These are phyloP conservation scores for Melinaea marsaeus DNA, from an alignment of 2,888 invertebrate genomes.

Conservation along the genomic window DNA sequence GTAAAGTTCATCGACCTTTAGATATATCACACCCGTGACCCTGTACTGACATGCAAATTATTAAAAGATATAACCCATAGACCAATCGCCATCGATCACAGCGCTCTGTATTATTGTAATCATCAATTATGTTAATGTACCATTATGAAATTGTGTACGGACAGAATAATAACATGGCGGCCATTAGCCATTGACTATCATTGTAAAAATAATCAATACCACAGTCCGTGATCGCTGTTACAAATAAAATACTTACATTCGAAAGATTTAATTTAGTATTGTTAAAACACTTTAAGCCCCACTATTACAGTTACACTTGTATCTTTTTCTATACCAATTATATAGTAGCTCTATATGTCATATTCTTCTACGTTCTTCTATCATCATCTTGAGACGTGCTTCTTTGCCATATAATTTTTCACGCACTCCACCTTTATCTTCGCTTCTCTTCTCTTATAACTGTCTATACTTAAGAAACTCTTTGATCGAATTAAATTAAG, in stretches of 20 bases:
- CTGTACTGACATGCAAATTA: constrained; percentile 7
- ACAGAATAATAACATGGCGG: constrained; percentile 36
- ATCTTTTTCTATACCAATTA: too few species aligned
- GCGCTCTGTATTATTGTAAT: constrained; percentile 35
- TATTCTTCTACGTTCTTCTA: too few species aligned
- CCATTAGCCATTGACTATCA: background rate
- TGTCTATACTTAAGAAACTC: too few species aligned
- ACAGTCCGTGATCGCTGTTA: background rate
- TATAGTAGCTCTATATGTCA: too few species aligned
- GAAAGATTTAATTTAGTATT: too few species aligned
- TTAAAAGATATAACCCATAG: constrained; percentile 10
- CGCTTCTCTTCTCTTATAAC: too few species aligned
- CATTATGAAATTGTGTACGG: constrained; percentile 37
- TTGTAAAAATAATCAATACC: constrained; percentile 2
- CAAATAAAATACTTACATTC: background rate
- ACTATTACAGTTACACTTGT: too few species aligned
- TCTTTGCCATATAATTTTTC: too few species aligned
- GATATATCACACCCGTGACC: background rate
- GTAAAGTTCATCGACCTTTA: background rate
- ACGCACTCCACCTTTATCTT: too few species aligned
- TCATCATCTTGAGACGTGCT: too few species aligned
- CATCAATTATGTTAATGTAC: constrained; percentile 40
- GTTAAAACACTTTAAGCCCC: too few species aligned
- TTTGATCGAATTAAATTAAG: background rate
- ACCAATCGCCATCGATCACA: constrained; percentile 21